Percentiles rank a stretch among this genome's conserved stretches.
These are phyloP conservation scores for Perccottus glenii DNA, from an alignment of 2,113 vertebrate genomes.

Conservation along the genomic window DNA sequence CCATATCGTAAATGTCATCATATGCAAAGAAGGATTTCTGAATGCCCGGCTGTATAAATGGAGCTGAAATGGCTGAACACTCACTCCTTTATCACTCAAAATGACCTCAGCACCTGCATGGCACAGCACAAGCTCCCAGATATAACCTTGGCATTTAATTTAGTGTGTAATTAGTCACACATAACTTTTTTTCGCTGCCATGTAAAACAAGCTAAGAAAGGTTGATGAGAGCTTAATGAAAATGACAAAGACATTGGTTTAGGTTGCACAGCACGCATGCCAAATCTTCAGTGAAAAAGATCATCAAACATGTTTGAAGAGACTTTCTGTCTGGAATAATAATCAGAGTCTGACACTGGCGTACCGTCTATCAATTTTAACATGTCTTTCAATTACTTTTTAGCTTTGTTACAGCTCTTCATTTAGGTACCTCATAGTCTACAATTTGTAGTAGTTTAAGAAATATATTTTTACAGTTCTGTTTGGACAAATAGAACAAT, in stretches of 20 bases:
- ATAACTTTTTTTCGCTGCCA: slow-evolving; percentile 9
- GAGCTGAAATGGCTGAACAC: slow-evolving; percentile 42
- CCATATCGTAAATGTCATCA: slow-evolving; percentile 73
- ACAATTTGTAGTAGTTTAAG: no score
- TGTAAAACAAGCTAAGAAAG: slow-evolving; percentile 13
- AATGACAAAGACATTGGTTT: not conserved
- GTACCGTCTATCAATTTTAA: slow-evolving; percentile 1
- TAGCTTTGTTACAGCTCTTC: not conserved
- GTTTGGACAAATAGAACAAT: no score
- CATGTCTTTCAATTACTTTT: not conserved
- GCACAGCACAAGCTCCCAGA: slow-evolving; percentile 4
- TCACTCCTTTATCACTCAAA: slow-evolving; percentile 29
- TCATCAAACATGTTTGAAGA: slow-evolving; percentile 10
- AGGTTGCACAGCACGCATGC: not conserved
- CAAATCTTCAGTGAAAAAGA: not conserved
- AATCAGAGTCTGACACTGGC: slow-evolving; percentile 4
- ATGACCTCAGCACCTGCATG: slow-evolving; percentile 24
- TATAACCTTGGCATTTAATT: slow-evolving; percentile 47
- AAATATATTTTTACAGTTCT: no score
- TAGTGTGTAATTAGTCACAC: slow-evolving; percentile 19
- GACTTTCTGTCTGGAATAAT: slow-evolving; percentile 10
- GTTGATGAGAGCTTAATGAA: slow-evolving; percentile 13
- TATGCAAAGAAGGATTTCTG: slow-evolving; percentile 68
- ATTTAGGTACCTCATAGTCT: no score
- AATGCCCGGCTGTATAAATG: slow-evolving; percentile 51